Evolutionary conservation across 30 jellyfish, hydroid and myxozoan species (phyloP).

Genomic region (Turritopsis dohrnii): DNA sequence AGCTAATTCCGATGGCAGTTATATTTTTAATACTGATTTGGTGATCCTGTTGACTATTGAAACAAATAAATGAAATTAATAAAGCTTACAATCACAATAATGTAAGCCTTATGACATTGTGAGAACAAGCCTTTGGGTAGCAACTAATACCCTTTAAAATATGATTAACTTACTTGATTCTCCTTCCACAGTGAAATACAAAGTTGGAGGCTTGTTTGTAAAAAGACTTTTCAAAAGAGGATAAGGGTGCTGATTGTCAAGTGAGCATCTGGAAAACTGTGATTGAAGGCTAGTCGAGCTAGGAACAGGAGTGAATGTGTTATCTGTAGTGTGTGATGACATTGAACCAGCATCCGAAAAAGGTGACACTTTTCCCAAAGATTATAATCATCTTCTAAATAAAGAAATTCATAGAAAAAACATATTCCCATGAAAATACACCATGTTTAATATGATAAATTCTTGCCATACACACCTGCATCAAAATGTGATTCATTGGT

Average conservation of each 20-base stretch:
- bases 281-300: slow-evolving; percentile 7
- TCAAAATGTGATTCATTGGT: neutral
- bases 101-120: too few species aligned
- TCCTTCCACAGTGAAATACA: slow-evolving; percentile 35
- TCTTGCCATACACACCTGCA: neutral
- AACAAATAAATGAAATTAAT: too few species aligned
- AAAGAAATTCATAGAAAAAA: neutral
- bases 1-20: too few species aligned
- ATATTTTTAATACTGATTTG: too few species aligned
- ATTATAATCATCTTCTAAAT: neutral
- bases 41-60: too few species aligned
- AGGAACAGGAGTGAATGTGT: neutral
- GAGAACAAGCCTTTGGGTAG: too few species aligned
- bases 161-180: slow-evolving; percentile 43
- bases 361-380: neutral
- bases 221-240: slow-evolving; percentile 38
- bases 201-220: slow-evolving; percentile 41
- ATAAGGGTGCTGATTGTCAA: slow-evolving; percentile 4
- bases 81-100: too few species aligned
- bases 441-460: neutral
- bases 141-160: too few species aligned
- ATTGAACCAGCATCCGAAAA: neutral
- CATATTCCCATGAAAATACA: neutral
- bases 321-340: neutral
- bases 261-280: slow-evolving; percentile 2